These are phyloP conservation scores for Dorcus hopei DNA, from an alignment of 2,888 invertebrate genomes.

Conservation along the genomic window DNA sequence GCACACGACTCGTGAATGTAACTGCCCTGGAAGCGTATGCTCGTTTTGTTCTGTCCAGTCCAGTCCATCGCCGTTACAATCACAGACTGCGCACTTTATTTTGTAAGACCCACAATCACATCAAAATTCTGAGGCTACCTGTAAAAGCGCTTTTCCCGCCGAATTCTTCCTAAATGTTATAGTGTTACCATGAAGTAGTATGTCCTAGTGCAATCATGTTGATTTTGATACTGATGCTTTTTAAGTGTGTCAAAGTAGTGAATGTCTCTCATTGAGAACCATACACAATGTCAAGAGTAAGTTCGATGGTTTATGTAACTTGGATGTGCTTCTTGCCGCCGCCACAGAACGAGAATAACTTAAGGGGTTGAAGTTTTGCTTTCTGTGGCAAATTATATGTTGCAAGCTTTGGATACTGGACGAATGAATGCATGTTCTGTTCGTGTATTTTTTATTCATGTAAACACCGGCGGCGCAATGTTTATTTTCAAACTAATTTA, in stretches of 20 bases:
- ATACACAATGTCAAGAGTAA: not conserved
- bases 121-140: not conserved
- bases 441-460: too few relatives aligned
- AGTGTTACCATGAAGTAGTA: not conserved
- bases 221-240: not conserved
- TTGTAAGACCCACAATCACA: not conserved
- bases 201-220: not conserved
- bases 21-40: not conserved
- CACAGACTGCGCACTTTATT: not conserved
- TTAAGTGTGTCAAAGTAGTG: not conserved
- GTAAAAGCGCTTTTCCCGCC: slow-evolving; percentile 3
- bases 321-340: too few relatives aligned
- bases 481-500: too few relatives aligned
- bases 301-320: not conserved
- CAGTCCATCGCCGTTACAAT: not conserved
- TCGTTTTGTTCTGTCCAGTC: not conserved
- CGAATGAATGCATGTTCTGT: too few relatives aligned
- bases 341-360: too few relatives aligned
- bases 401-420: too few relatives aligned
- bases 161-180: not conserved
- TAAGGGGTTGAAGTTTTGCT: too few relatives aligned
- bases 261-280: not conserved
- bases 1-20: not conserved
- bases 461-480: too few relatives aligned
- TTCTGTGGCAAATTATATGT: too few relatives aligned